phyloP scores from a whole-genome alignment of 2,888 invertebrate species.

The Antheraea yamamai region DNA sequence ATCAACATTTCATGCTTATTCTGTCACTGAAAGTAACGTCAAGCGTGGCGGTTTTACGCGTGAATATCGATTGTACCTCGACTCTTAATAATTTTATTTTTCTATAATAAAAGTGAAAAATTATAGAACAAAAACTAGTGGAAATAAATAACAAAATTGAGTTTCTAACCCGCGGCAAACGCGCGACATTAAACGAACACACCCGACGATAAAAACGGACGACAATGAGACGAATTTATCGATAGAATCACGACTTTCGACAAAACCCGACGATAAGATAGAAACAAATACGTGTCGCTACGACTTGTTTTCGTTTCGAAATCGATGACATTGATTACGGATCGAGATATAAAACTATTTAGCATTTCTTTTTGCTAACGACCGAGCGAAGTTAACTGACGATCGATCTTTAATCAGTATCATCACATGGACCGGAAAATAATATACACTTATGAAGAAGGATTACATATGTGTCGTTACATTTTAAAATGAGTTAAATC shows the following conservation, averaged over 20 bases:
- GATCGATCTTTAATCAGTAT: background rate
- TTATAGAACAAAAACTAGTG: constrained; percentile 51
- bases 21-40: background rate
- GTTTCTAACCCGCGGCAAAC: constrained; percentile 57
- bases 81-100: background rate
- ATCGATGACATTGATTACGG: background rate
- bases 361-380: background rate
- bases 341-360: background rate
- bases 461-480: too few relatives aligned
- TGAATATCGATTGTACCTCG: background rate
- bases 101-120: constrained; percentile 24
- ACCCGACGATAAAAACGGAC: constrained; percentile 49
- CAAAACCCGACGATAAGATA: constrained; percentile 44
- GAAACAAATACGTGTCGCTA: constrained; percentile 22
- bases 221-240: constrained; percentile 56
- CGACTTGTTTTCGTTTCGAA: constrained; percentile 16
- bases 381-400: background rate
- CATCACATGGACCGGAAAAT: background rate
- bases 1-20: background rate
- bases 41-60: background rate
- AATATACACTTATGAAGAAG: background rate
- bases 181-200: constrained; percentile 41
- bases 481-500: too few relatives aligned
- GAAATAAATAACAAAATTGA: constrained; percentile 50
- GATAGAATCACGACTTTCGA: constrained; percentile 63